Evolutionary conservation across 2,113 vertebrate genomes (phyloP).

Genomic region (Takifugu bimaculatus): DNA sequence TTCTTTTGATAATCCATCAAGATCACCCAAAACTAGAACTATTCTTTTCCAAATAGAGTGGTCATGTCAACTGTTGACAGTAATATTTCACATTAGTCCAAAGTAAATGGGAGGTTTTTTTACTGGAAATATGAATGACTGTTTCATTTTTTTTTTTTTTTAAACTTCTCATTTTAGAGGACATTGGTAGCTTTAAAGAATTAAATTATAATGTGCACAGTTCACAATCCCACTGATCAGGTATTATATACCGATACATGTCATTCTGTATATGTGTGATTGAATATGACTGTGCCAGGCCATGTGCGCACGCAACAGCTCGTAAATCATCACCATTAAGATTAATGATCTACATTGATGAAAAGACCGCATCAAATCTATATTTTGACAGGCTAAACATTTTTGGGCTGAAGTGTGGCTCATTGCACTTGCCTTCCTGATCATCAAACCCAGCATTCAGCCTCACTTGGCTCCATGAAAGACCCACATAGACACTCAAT

Average conservation of each 20-base stretch:
- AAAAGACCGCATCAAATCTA: constrained; percentile 32
- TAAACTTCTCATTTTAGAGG: background rate
- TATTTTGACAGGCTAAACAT: constrained; percentile 48
- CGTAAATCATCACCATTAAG: constrained; percentile 14
- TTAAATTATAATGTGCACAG: background rate
- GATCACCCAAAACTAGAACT: constrained; percentile 3
- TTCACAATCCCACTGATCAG: background rate
- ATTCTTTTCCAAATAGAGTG: constrained; percentile 4
- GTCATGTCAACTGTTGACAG: constrained; percentile 15
- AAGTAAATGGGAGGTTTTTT: constrained; percentile 1
- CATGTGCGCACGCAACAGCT: constrained; percentile 1
- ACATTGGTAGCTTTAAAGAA: background rate
- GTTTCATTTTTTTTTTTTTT: constrained; percentile 4
- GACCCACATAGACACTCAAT: constrained; percentile 61
- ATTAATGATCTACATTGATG: constrained; percentile 49
- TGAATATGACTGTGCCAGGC: background rate
- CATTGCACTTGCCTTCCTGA: constrained; percentile 54
- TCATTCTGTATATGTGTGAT: background rate
- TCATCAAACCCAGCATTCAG: constrained; percentile 66
- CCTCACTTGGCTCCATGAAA: constrained; percentile 49
- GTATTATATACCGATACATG: too few relatives aligned
- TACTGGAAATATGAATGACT: constrained; percentile 4
- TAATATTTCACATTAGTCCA: constrained; percentile 6
- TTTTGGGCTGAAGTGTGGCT: constrained; percentile 50
- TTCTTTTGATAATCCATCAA: constrained; percentile 16